Evolutionary conservation across 2,113 vertebrate species (phyloP).

Genomic region (Mugil cephalus): DNA sequence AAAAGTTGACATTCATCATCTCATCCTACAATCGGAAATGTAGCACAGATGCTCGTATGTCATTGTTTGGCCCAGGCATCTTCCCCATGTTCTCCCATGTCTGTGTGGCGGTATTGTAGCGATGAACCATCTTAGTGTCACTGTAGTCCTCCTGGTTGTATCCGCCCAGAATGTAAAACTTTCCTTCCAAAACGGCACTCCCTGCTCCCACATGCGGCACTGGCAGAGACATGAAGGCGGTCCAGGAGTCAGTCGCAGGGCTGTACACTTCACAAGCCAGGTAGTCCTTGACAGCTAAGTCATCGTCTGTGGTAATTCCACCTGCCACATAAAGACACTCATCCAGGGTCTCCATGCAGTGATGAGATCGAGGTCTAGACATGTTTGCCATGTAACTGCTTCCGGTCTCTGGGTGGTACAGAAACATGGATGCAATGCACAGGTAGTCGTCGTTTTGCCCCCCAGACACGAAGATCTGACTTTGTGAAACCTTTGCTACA

Average conservation of each 20-base stretch:
- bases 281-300: constrained; percentile 48
- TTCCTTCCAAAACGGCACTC: constrained; percentile 78
- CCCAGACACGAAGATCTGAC: constrained; percentile 80
- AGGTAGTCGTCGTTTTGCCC: constrained; percentile 65
- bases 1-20: too few species aligned
- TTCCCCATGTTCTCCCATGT: constrained; percentile 82
- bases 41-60: constrained; percentile 72
- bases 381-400: constrained; percentile 76
- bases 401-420: constrained; percentile 79
- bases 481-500: constrained; percentile 67
- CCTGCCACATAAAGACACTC: constrained; percentile 78
- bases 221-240: constrained; percentile 55
- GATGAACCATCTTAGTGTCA: constrained; percentile 74
- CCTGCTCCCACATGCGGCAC: constrained; percentile 81
- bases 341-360: constrained; percentile 82
- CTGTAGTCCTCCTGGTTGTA: constrained; percentile 79
- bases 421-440: constrained; percentile 70
- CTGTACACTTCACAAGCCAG: constrained; percentile 79
- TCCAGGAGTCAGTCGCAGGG: constrained; percentile 71
- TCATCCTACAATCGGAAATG: constrained; percentile 62
- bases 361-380: constrained; percentile 73
- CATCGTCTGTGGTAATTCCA: constrained; percentile 60
- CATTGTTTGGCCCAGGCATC: constrained; percentile 81
- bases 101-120: constrained; percentile 66
- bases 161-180: constrained; percentile 83